phyloP scores from a whole-genome alignment of 2,888 invertebrate species.

The Perithous albicinctus region DNA sequence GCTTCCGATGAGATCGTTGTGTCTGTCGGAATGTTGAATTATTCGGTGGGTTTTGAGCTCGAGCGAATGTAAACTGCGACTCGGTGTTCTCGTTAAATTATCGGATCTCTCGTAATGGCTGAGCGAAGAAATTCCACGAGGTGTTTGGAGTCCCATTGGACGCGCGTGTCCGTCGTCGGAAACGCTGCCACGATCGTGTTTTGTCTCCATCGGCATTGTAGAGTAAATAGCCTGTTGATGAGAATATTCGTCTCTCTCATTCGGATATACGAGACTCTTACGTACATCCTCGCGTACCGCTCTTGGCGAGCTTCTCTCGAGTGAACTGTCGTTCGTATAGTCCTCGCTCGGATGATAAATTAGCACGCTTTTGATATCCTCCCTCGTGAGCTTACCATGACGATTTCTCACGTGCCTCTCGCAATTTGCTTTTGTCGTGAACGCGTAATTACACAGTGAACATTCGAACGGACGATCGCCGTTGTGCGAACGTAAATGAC shows the following conservation, averaged over 20 bases:
- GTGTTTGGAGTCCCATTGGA: constrained; percentile 44
- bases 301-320: constrained; percentile 68
- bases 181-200: constrained; percentile 33
- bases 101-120: constrained; percentile 67
- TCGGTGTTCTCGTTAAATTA: constrained; percentile 61
- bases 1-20: constrained; percentile 71
- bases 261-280: constrained; percentile 77
- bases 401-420: constrained; percentile 97
- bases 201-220: constrained; percentile 61
- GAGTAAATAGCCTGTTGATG: constrained; percentile 68
- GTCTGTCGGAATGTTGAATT: constrained; percentile 69
- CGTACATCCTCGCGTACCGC: constrained; percentile 78
- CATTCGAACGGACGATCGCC: constrained; percentile 98
- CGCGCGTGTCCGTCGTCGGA: constrained; percentile 50
- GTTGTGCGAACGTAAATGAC: constrained; percentile 97
- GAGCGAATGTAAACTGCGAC: constrained; percentile 66
- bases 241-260: constrained; percentile 70
- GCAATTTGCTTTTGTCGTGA: constrained; percentile 98
- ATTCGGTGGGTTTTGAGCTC: constrained; percentile 70
- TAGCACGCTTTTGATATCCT: constrained; percentile 95
- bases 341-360: constrained; percentile 95
- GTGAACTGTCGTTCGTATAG: constrained; percentile 90
- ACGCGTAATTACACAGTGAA: constrained; percentile 97
- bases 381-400: constrained; percentile 93
- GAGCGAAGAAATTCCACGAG: constrained; percentile 41